A percentile compares a stretch with the other conserved stretches of the same genome.
Evolutionary conservation across 2,888 invertebrate genomes (phyloP).

Genomic region (Lagria hirta): DNA sequence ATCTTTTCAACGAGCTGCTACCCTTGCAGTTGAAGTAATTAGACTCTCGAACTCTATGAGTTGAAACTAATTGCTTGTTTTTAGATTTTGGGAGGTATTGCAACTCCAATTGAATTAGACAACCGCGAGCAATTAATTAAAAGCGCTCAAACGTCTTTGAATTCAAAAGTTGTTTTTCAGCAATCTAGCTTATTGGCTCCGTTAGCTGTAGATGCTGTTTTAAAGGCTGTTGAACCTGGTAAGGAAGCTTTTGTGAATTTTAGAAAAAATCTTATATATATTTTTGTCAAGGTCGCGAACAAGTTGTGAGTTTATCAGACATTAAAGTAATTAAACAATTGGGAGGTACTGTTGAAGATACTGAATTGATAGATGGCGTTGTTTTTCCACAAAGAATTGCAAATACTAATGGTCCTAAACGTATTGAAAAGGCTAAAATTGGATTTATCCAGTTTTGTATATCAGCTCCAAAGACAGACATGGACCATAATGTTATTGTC

Average conservation of each 20-base stretch:
- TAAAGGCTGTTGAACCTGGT: constrained; percentile 74
- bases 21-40: constrained; percentile 65
- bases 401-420: constrained; percentile 88
- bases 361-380: constrained; percentile 92
- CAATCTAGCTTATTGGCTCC: constrained; percentile 95
- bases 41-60: constrained; percentile 2
- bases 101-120: constrained; percentile 79
- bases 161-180: constrained; percentile 98
- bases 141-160: constrained; percentile 96
- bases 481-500: constrained; percentile 94
- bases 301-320: constrained; percentile 86
- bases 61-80: constrained; percentile 5
- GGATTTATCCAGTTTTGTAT: constrained; percentile 99
- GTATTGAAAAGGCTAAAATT: constrained; percentile 97
- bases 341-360: constrained; percentile 97
- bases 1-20: constrained; percentile 87
- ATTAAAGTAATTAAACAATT: constrained; percentile 96
- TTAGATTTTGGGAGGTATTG: constrained; percentile 76
- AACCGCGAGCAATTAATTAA: constrained; percentile 88
- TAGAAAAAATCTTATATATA: constrained; percentile 32
- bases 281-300: constrained; percentile 55
- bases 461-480: constrained; percentile 99
- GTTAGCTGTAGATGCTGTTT: constrained; percentile 95
- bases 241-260: constrained; percentile 32
- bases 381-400: constrained; percentile 88